phyloP scores from a whole-genome alignment of 2,113 vertebrate genomes.

The Nyctereutes procyonoides region DNA sequence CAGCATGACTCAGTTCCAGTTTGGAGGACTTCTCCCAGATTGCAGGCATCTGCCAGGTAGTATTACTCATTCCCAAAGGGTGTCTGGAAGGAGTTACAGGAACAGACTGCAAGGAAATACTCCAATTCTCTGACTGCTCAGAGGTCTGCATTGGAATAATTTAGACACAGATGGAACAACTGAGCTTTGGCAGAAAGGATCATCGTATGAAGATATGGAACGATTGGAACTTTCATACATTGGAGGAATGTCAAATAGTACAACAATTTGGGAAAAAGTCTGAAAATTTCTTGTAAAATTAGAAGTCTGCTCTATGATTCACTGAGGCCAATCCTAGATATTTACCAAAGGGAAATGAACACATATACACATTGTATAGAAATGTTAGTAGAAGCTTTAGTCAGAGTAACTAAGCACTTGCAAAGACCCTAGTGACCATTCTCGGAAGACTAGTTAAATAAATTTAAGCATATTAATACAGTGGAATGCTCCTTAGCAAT shows the following conservation, averaged over 20 bases:
- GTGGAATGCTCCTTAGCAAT: not conserved
- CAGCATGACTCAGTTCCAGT: not conserved
- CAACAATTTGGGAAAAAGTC: not conserved
- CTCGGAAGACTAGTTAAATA: not conserved
- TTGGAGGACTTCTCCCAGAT: not conserved
- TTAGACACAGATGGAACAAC: constrained; percentile 48
- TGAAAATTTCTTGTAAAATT: not conserved
- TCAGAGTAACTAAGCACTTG: not conserved
- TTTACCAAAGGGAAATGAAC: not conserved
- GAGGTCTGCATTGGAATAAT: not conserved
- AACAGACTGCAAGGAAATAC: not conserved
- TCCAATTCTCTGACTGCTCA: not conserved
- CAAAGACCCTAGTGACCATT: not conserved
- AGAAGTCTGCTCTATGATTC: not conserved
- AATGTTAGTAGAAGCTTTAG: not conserved
- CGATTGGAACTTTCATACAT: not conserved
- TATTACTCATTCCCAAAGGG: not conserved
- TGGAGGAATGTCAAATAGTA: not conserved
- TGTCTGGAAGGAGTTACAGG: constrained; percentile 6
- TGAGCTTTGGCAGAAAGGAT: constrained; percentile 10
- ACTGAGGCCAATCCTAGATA: not conserved
- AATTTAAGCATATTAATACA: not conserved
- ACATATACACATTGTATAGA: not conserved
- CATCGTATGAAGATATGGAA: not conserved
- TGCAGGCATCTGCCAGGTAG: not conserved